Conservation (phyloP, 2,113 vertebrate genomes). For the Hippoglossus stenolepis region DNA sequence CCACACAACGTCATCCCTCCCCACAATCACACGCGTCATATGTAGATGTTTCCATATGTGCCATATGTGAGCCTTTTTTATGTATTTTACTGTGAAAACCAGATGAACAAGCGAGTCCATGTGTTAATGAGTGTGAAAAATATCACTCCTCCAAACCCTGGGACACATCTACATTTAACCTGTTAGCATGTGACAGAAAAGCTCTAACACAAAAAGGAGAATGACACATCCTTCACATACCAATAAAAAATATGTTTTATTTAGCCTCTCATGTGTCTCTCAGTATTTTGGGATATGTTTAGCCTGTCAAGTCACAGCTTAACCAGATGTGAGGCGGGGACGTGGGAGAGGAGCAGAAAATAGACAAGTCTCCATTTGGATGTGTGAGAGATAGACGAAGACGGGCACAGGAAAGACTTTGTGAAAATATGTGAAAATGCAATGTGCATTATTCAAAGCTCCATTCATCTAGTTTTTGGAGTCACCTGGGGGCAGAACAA, state of each 20-base stretch:
- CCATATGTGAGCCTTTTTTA: neutral
- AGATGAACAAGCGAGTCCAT: slow-evolving; percentile 2
- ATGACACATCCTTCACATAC: slow-evolving; percentile 12
- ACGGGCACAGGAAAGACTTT: neutral
- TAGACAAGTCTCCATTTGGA: slow-evolving; percentile 12
- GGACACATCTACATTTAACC: slow-evolving; percentile 26
- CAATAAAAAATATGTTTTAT: slow-evolving; percentile 18
- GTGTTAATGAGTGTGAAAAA: slow-evolving; percentile 29
- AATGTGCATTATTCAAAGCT: slow-evolving; percentile 3
- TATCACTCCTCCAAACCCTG: neutral
- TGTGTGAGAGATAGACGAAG: neutral
- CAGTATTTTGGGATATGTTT: slow-evolving; percentile 13
- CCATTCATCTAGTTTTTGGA: neutral
- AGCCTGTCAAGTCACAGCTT: slow-evolving; percentile 17
- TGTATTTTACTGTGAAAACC: neutral
- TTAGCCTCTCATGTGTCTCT: slow-evolving; percentile 16
- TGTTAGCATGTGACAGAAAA: neutral
- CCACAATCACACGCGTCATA: slow-evolving; percentile 19
- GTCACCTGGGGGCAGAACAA: neutral
- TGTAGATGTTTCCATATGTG: slow-evolving; percentile 17
- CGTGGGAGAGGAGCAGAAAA: slow-evolving; percentile 17
- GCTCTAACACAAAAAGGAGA: neutral
- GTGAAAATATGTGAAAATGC: neutral
- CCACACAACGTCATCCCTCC: slow-evolving; percentile 35
- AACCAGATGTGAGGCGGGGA: slow-evolving; percentile 19